Evolutionary conservation across 1,140 invertebrate genomes (phyloP).

Genomic region (Ephestia elutella): DNA sequence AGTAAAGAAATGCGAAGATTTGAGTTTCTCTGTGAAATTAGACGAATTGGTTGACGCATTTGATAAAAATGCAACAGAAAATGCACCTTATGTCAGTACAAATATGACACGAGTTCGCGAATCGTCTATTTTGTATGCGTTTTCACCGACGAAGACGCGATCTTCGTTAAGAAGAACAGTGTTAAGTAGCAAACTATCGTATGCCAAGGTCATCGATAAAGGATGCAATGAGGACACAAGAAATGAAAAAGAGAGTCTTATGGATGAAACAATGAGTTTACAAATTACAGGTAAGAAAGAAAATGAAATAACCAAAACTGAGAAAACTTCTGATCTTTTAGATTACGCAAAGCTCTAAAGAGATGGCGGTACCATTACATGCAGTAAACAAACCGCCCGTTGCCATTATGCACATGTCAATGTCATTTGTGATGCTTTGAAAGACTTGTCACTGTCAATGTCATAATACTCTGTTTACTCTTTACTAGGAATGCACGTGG

Average conservation of each 20-base stretch:
- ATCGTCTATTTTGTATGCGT: slow-evolving; percentile 45
- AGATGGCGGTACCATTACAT: too few relatives aligned
- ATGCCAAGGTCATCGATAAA: slow-evolving; percentile 6
- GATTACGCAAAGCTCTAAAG: too few relatives aligned
- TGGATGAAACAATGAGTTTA: slow-evolving; percentile 55
- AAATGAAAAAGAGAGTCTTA: slow-evolving; percentile 25
- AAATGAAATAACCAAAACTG: slow-evolving; percentile 5
- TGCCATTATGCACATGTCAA: too few relatives aligned
- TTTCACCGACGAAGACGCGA: slow-evolving; percentile 42
- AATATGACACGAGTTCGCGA: slow-evolving; percentile 12
- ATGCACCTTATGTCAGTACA: background rate
- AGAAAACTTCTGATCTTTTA: too few relatives aligned
- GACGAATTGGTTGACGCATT: slow-evolving; percentile 33
- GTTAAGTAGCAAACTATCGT: slow-evolving; percentile 27
- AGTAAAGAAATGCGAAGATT: slow-evolving; percentile 32
- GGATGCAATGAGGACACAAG: slow-evolving; percentile 4
- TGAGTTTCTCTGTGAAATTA: slow-evolving; percentile 56
- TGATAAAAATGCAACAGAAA: slow-evolving; percentile 2
- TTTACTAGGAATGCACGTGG: too few relatives aligned
- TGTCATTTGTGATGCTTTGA: too few relatives aligned
- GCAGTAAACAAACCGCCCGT: too few relatives aligned
- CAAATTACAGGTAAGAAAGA: slow-evolving; percentile 57
- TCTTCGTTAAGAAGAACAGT: slow-evolving; percentile 48
- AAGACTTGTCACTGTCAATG: too few relatives aligned
- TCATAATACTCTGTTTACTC: too few relatives aligned